A percentile compares a stretch with the other conserved stretches of the same genome.
phyloP scores from a whole-genome alignment of 2,888 invertebrate species.

The Amphipyra tragopoginis region DNA sequence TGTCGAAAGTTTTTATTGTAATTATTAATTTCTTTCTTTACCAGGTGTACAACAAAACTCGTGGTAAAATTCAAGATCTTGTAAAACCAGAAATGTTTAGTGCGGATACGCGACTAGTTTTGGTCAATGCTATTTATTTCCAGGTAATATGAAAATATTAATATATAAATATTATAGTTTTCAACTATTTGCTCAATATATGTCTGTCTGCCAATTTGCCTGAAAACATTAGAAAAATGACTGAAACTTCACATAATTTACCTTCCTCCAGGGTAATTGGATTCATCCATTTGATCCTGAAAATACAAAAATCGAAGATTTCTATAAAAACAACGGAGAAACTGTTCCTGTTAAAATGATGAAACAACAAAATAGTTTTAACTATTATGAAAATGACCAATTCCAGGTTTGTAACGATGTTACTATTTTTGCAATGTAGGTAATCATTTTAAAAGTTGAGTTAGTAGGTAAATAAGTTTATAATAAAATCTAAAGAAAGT shows the following conservation, averaged over 20 bases:
- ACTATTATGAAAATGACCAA: conserved; percentile 48
- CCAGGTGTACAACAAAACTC: conserved; percentile 67
- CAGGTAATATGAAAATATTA: conserved; percentile 64
- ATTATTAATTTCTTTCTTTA: conserved; percentile 19
- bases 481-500: too few species aligned
- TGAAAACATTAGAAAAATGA: not conserved
- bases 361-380: conserved; percentile 57
- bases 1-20: too few species aligned
- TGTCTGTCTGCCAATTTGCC: too few species aligned
- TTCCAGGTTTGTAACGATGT: conserved; percentile 50
- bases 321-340: conserved; percentile 50
- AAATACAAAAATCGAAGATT: conserved; percentile 52
- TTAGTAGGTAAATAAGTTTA: too few species aligned
- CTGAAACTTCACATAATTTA: not conserved
- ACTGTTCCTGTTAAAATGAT: conserved; percentile 55
- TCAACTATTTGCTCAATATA: too few species aligned
- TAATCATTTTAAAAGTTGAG: too few species aligned
- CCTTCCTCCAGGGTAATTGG: conserved; percentile 62
- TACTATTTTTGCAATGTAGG: too few species aligned
- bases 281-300: conserved; percentile 53
- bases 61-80: conserved; percentile 67
- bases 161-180: not conserved
- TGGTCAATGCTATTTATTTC: conserved; percentile 73
- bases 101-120: conserved; percentile 60
- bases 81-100: conserved; percentile 57